Conservation (phyloP, 2,113 vertebrate species). For the Lampris megalopsis region DNA sequence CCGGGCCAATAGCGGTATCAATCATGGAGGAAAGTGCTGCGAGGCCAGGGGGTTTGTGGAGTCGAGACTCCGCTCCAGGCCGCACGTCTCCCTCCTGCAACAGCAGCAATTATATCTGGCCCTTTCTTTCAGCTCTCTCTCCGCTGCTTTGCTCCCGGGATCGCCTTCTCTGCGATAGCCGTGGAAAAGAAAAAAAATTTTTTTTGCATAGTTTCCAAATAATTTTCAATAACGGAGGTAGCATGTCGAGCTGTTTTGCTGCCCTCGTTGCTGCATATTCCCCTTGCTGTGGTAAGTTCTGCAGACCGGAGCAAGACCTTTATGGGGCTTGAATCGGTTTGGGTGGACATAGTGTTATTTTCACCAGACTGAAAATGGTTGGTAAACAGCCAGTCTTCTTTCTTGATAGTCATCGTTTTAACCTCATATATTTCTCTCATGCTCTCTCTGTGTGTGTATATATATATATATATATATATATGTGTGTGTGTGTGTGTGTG, state of each 20-base stretch:
- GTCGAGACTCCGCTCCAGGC: conserved; percentile 51
- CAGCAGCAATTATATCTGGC: conserved; percentile 50
- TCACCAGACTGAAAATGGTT: not conserved
- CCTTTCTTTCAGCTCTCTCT: conserved; percentile 22
- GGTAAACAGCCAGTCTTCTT: not conserved
- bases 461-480: too few species aligned
- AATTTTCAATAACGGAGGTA: conserved; percentile 15
- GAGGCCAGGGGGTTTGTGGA: conserved; percentile 50
- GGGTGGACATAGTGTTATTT: conserved; percentile 1
- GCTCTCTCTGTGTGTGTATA: too few species aligned
- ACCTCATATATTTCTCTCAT: too few species aligned
- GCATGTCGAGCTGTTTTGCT: not conserved
- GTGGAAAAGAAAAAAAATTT: not conserved
- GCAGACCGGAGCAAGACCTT: not conserved
- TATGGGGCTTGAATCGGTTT: conserved; percentile 17
- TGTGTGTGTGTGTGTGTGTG: too few species aligned
- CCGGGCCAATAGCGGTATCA: conserved; percentile 63
- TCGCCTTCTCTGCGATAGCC: conserved; percentile 19
- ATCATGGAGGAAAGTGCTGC: conserved; percentile 62
- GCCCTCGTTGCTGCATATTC: not conserved
- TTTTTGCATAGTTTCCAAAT: conserved; percentile 22
- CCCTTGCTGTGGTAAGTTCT: conserved; percentile 14
- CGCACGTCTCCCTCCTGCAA: conserved; percentile 31
- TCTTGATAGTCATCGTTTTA: too few species aligned
- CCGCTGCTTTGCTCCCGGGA: conserved; percentile 25